Conservation (phyloP, 2,888 invertebrate genomes). For the Morpho achilles region DNA sequence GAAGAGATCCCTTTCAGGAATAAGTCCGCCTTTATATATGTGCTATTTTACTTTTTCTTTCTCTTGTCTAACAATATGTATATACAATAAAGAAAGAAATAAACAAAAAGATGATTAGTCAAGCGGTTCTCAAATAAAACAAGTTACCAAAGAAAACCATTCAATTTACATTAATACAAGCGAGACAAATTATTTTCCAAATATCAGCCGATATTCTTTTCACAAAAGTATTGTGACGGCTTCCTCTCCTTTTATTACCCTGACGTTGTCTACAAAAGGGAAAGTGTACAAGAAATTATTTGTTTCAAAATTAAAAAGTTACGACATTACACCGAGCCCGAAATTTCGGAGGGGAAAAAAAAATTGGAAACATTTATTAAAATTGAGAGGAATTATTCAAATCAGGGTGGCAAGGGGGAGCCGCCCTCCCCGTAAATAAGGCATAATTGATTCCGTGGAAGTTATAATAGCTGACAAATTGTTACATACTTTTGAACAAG, state of each 20-base stretch:
- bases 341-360: constrained; percentile 15
- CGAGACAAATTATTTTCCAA: background rate
- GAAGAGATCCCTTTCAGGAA: too few species aligned
- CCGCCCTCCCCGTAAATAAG: constrained; percentile 24
- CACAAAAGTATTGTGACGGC: background rate
- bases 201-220: background rate
- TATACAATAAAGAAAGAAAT: too few species aligned
- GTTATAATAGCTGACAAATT: constrained; percentile 31
- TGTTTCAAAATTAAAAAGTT: constrained; percentile 23
- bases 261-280: constrained; percentile 2
- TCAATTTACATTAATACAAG: too few species aligned
- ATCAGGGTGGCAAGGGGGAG: constrained; percentile 15
- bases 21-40: too few species aligned
- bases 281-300: constrained; percentile 8
- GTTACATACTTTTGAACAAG: constrained; percentile 26
- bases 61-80: too few species aligned
- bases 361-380: constrained; percentile 23
- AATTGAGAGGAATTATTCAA: constrained; percentile 26
- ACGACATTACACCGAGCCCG: constrained; percentile 22
- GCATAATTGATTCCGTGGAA: constrained; percentile 29
- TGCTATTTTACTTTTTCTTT: too few species aligned
- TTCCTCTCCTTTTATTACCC: constrained; percentile 10
- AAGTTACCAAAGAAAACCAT: too few species aligned
- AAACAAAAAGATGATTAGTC: too few species aligned
- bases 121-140: too few species aligned